These are phyloP conservation scores for Hemithea aestivaria DNA, from an alignment of 2,888 invertebrate genomes.

Conservation along the genomic window DNA sequence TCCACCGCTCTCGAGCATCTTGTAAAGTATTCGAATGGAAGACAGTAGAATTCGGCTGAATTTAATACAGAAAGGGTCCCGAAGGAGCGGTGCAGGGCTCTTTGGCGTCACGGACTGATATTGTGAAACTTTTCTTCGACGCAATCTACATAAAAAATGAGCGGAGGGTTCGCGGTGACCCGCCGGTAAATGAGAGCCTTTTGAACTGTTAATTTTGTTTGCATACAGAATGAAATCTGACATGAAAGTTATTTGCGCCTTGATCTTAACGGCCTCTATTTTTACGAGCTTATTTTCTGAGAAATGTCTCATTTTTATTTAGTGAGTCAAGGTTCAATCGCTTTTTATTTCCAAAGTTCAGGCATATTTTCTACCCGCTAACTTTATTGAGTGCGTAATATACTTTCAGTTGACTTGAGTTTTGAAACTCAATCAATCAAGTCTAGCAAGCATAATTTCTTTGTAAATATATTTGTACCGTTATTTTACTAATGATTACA, in stretches of 20 bases:
- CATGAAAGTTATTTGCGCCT: slow-evolving; percentile 63
- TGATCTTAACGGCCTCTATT: slow-evolving; percentile 38
- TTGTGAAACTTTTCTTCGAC: slow-evolving; percentile 75
- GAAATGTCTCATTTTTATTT: slow-evolving; percentile 6
- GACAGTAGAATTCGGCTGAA: slow-evolving; percentile 58
- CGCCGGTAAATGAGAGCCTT: slow-evolving; percentile 73
- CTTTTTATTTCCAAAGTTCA: slow-evolving; percentile 1
- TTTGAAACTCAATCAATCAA: no score
- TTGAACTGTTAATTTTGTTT: slow-evolving; percentile 76
- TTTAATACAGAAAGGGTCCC: slow-evolving; percentile 60
- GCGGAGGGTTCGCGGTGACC: slow-evolving; percentile 67
- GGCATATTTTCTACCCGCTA: neutral
- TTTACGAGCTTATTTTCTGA: slow-evolving; percentile 10
- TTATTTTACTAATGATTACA: no score
- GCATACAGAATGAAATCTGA: slow-evolving; percentile 72
- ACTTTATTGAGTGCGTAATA: neutral
- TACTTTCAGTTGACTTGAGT: no score
- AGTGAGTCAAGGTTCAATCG: slow-evolving; percentile 7
- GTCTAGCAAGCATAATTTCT: slow-evolving; percentile 2
- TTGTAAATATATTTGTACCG: slow-evolving; percentile 5
- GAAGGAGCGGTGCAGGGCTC: slow-evolving; percentile 45
- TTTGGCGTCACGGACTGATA: slow-evolving; percentile 64
- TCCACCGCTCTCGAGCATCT: slow-evolving; percentile 39
- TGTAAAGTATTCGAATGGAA: slow-evolving; percentile 51
- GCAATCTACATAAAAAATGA: slow-evolving; percentile 78